Evolutionary conservation across 2,113 vertebrate genomes (phyloP).

Genomic region (Siniperca knerii): DNA sequence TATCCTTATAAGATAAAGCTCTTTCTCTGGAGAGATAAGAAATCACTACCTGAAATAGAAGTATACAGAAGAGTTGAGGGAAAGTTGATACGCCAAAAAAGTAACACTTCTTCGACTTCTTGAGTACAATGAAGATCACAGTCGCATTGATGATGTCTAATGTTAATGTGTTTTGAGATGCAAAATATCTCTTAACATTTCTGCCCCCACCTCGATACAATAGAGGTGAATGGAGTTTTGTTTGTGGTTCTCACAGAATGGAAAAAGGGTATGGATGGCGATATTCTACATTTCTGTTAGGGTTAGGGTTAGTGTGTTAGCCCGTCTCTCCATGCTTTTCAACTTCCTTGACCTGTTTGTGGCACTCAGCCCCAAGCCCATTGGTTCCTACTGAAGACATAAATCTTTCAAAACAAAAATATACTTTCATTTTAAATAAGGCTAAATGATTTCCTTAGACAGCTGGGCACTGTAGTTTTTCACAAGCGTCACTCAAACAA

Average conservation of each 20-base stretch:
- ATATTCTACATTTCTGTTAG: not conserved
- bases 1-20: not conserved
- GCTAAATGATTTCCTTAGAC: not conserved
- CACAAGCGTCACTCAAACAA: not conserved
- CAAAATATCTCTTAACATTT: not conserved
- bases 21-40: conserved; percentile 4
- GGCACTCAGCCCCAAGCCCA: not conserved
- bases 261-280: not conserved
- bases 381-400: not conserved
- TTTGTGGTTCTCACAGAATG: not conserved
- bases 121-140: not conserved
- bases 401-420: not conserved
- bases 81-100: not conserved
- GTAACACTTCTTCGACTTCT: conserved; percentile 1
- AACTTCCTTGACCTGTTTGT: not conserved
- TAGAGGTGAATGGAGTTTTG: not conserved
- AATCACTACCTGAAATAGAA: conserved; percentile 6
- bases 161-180: not conserved
- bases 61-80: not conserved
- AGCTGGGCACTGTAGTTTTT: not conserved
- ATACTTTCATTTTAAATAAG: not conserved
- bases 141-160: not conserved
- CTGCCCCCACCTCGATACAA: not conserved
- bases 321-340: not conserved
- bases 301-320: not conserved